Evolutionary conservation across 2,113 vertebrate species (phyloP), one percentile per base, ranked within the genome.

Genomic region (Engystomops pustulosus): DNA sequence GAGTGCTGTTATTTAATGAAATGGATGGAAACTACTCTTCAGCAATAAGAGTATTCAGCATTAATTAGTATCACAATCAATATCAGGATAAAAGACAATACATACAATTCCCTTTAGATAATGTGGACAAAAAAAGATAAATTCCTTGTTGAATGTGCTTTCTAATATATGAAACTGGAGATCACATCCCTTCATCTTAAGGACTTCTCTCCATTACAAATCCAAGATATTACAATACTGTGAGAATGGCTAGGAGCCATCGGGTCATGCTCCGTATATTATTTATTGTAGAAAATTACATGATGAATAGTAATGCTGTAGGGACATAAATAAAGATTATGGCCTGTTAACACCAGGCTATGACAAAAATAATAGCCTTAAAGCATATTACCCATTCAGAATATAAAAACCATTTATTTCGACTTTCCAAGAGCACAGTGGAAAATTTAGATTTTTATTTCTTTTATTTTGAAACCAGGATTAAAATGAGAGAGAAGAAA

Each of bases 1-100:
- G 30, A 81, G 47, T 70, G 67, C 18, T 25, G 79, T 47, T 25
- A 70, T 81, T 81, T 70, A 81, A 81, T 81, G 14, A 81, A 79
- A 81, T 68, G 20, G 65, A 51, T 53, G 23, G 70, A 47, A 81
- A 55, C 62, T 71, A 36, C 65, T 23, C 30, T 53, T 27, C 65
- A 51, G 20, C 53, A n/a, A 47, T 15, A 36, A 81, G 47, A 53
- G 58, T 80, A 68, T 38, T 51, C 41, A 69, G 53, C 75, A 84
- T 80, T 87, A 38, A 86, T 47, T 77, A 2, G 34, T 55, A 87
- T 36, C n/a, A 6, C 25, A 58, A 51, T 11, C 11, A 51, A 53
- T 55, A 87, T 36, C n/a, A 6, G 27, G 38, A 51, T 11, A 27
- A 51, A 53, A 80, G 79, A 51, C 49, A 70, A 51, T 70, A 81